Evolutionary conservation across 37 sponge, comb jelly and placozoan species (phyloP).

Genomic region (Petrosia ficiformis): DNA sequence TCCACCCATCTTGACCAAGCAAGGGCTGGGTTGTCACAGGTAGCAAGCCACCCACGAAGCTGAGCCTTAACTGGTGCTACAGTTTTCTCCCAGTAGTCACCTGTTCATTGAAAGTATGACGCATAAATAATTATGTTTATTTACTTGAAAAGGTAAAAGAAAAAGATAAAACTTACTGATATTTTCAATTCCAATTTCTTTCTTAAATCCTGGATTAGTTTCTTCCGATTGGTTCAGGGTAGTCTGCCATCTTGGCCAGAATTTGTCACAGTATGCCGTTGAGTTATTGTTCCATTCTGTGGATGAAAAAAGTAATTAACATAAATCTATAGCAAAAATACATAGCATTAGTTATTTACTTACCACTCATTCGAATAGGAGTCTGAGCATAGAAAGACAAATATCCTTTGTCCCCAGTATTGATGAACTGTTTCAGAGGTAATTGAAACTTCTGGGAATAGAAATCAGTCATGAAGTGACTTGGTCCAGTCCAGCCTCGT

Average conservation of each 20-base stretch:
- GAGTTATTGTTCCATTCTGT: conserved; percentile 39
- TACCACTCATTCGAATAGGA: conserved; percentile 1
- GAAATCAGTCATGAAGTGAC: conserved; percentile 34
- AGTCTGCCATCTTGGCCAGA: conserved; percentile 54
- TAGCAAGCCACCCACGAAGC: not conserved
- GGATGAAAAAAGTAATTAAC: not conserved
- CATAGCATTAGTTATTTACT: not conserved
- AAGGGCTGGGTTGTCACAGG: no score
- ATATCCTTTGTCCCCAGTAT: conserved; percentile 2
- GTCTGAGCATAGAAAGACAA: conserved; percentile 17
- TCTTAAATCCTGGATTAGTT: no score
- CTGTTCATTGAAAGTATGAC: conserved; percentile 8
- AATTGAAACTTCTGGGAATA: conserved; percentile 23
- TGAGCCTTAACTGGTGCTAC: conserved; percentile 7
- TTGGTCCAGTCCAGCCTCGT: not conserved
- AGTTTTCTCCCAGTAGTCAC: conserved; percentile 17
- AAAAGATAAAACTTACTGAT: not conserved
- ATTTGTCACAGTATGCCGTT: conserved; percentile 4
- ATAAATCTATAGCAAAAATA: not conserved
- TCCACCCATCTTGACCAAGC: conserved; percentile 34
- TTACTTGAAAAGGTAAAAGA: conserved; percentile 7
- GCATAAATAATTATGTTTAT: not conserved
- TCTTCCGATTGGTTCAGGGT: no score
- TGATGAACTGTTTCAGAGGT: conserved; percentile 8
- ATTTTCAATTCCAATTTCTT: conserved; percentile 6